Evolutionary conservation across 1,140 invertebrate genomes (phyloP).

Genomic region (Aphelinus certus): DNA sequence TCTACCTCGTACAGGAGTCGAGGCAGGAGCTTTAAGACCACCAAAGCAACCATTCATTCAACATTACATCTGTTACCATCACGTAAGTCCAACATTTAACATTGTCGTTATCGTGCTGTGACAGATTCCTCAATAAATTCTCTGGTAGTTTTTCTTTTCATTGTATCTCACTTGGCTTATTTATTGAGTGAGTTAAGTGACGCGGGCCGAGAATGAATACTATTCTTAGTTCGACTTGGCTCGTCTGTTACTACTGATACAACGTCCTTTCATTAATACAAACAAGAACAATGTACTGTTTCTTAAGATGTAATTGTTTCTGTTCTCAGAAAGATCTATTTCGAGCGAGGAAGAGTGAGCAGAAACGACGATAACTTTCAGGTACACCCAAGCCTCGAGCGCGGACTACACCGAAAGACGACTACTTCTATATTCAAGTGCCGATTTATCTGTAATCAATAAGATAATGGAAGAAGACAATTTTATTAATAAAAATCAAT

Average conservation of each 20-base stretch:
- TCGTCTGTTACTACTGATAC: no score
- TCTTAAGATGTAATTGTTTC: no score
- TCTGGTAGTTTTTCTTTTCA: conserved; percentile 7
- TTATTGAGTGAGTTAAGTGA: no score
- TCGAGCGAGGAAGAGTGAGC: conserved; percentile 31
- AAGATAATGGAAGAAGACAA: conserved; percentile 16
- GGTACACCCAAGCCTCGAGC: neutral
- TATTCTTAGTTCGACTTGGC: no score
- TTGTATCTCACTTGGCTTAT: neutral
- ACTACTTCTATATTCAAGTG: neutral
- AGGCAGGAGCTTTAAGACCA: conserved; percentile 60
- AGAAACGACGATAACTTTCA: conserved; percentile 23
- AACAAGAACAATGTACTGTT: no score
- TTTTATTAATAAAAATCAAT: conserved; percentile 35
- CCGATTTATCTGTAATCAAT: conserved; percentile 19
- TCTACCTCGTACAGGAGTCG: conserved; percentile 87
- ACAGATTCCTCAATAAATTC: conserved; percentile 2
- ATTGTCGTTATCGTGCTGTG: conserved; percentile 9
- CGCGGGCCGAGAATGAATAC: no score
- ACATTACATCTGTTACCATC: conserved; percentile 45
- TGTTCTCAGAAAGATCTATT: neutral
- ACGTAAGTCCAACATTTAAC: conserved; percentile 50
- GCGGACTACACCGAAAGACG: neutral
- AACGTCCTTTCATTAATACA: no score
- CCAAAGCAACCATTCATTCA: conserved; percentile 21